A percentile compares a stretch with the other conserved stretches of the same genome.
Conservation (phyloP, 2,113 vertebrate species). For the Cinclus cinclus region DNA sequence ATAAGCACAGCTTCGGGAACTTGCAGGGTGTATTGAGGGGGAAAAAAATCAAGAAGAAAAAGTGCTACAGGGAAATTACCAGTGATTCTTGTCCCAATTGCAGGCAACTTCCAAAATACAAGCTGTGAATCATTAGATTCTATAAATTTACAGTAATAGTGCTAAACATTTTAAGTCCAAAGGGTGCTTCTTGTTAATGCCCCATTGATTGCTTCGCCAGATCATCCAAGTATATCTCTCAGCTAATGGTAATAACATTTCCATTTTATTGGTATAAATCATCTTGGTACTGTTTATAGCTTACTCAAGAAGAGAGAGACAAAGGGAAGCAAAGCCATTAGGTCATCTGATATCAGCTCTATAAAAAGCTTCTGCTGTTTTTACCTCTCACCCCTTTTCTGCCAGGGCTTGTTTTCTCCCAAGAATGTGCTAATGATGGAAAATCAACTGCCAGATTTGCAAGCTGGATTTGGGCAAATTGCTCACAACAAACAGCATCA, state of each 20-base stretch:
- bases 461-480: not conserved
- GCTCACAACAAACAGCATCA: not conserved
- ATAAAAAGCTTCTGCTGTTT: not conserved
- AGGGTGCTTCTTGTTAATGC: not conserved
- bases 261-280: not conserved
- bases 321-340: not conserved
- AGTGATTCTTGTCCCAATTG: not conserved
- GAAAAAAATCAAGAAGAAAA: not conserved
- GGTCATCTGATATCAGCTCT: not conserved
- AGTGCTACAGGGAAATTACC: not conserved
- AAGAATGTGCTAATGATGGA: not conserved
- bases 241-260: not conserved
- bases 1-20: not conserved
- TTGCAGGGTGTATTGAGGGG: not conserved
- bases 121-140: not conserved
- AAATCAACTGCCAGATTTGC: not conserved
- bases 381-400: not conserved
- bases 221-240: not conserved
- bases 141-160: rapidly evolving
- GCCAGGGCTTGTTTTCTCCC: not conserved
- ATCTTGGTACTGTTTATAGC: not conserved
- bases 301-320: not conserved
- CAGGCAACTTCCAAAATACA: not conserved
- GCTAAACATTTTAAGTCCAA: not conserved
- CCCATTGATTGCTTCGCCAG: not conserved